Evolutionary conservation across 2,888 invertebrate genomes (phyloP), one percentile per base, ranked within the genome.

Genomic region (Matsumyia berberina): DNA sequence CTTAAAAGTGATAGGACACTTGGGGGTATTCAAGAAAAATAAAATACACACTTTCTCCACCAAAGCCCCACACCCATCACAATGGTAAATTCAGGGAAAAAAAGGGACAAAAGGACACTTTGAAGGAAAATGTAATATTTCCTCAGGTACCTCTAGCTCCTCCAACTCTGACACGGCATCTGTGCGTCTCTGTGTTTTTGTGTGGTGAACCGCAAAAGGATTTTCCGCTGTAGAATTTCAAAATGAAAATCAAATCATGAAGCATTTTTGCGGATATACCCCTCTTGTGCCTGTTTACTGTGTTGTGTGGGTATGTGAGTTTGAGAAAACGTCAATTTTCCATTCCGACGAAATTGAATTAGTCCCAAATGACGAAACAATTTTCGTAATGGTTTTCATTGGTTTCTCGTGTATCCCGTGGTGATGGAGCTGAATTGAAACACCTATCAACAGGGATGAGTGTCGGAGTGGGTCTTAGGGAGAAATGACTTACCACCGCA

Each of bases 291-390:
- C 19, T 17, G n/a, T 2, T 1, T 19, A 31, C 7, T 33, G 12
- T 12, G 1, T 7, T 53, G 7, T 51, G 12, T 53, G 7, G 37
- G 12, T 66, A 31, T 7, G 31, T 8, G 66, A 66, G 37, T 51
- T 51, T 51, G 7, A 39, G 24, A 66, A 66, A 51, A 66, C 39
- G 66, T 66, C 66, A 66, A 66, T 66, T 66, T 66, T 66, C 66
- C 66, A 66, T 66, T 66, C 51, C 66, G 29, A 51, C 62, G 62
- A 70, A 78, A 78, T 78, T 78, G 78, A 78, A 78, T 78, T 78
- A 78, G 70, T 49, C 78, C 70, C 78, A 62, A 70, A 78, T 70
- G 62, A 70, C 62, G 78, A 64, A 78, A 78, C 70, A 78, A 78
- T 78, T 78, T 70, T 66, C 66, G 51, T 66, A 66, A 66, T 66